Percentiles rank a stretch among this genome's conserved stretches.
Conservation (phyloP, 2,888 invertebrate genomes). For the Calliopum simillimum region DNA sequence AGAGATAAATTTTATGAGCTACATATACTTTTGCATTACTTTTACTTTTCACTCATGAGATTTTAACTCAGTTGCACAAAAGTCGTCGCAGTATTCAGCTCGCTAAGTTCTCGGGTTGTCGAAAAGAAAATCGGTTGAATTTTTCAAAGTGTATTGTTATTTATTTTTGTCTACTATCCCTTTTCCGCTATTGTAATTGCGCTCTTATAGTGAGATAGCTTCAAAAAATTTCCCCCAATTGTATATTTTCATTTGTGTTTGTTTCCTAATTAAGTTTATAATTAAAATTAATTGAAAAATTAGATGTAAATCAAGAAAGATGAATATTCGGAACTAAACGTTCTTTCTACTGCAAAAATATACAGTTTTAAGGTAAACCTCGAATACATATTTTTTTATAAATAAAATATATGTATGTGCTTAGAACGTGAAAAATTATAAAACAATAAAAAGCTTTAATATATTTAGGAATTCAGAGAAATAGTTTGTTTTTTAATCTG, state of each 20-base stretch:
- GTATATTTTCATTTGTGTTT: conserved; percentile 37
- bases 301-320: conserved; percentile 50
- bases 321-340: too few relatives aligned
- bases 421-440: too few relatives aligned
- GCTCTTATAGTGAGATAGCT: conserved; percentile 29
- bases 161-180: conserved; percentile 39
- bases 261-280: conserved; percentile 67
- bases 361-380: too few relatives aligned
- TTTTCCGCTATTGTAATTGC: conserved; percentile 31
- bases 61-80: conserved; percentile 38
- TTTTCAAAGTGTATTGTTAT: conserved; percentile 31
- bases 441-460: too few relatives aligned
- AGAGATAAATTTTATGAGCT: too few relatives aligned
- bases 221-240: conserved; percentile 45
- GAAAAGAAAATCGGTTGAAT: conserved; percentile 31
- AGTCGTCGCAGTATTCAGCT: not conserved
- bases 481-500: too few relatives aligned
- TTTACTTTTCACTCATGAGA: conserved; percentile 17
- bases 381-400: too few relatives aligned
- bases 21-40: too few relatives aligned
- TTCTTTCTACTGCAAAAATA: too few relatives aligned
- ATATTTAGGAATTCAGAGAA: too few relatives aligned
- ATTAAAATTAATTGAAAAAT: conserved; percentile 68
- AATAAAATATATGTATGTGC: too few relatives aligned
- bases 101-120: conserved; percentile 3